phyloP scores from a whole-genome alignment of 2,113 vertebrate species.

The Equus quagga region DNA sequence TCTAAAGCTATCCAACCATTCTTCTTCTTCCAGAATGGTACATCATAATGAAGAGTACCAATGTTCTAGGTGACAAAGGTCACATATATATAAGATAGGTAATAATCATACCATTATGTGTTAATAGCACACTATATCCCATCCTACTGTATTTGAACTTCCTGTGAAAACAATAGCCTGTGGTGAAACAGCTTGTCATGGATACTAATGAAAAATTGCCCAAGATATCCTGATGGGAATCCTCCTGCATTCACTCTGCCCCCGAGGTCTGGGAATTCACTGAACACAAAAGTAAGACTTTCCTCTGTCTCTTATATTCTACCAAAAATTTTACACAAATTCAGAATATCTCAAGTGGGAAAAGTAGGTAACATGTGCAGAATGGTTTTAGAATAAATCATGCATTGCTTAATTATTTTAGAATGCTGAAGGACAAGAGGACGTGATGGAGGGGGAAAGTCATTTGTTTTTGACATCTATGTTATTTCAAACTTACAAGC shows the following conservation, averaged over 20 bases:
- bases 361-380: conserved; percentile 66
- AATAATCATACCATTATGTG: conserved; percentile 43
- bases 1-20: conserved; percentile 21
- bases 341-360: conserved; percentile 77
- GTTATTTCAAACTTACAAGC: conserved; percentile 84
- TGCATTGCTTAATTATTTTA: conserved; percentile 78
- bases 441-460: conserved; percentile 78
- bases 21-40: conserved; percentile 45
- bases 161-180: conserved; percentile 74
- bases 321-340: conserved; percentile 77
- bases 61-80: conserved; percentile 62
- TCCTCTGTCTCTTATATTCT: conserved; percentile 66
- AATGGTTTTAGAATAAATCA: conserved; percentile 80
- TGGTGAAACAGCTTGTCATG: conserved; percentile 68
- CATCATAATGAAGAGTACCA: conserved; percentile 60
- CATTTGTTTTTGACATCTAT: conserved; percentile 83
- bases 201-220: conserved; percentile 70
- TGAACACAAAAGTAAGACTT: conserved; percentile 79
- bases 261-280: conserved; percentile 61
- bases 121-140: not conserved
- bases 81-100: conserved; percentile 27
- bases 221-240: conserved; percentile 46
- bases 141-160: conserved; percentile 69
- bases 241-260: conserved; percentile 22
- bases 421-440: conserved; percentile 77